Evolutionary conservation across 2,797 vertebrate species (phyloP).

Genomic region (Malurus leucopterus): DNA sequence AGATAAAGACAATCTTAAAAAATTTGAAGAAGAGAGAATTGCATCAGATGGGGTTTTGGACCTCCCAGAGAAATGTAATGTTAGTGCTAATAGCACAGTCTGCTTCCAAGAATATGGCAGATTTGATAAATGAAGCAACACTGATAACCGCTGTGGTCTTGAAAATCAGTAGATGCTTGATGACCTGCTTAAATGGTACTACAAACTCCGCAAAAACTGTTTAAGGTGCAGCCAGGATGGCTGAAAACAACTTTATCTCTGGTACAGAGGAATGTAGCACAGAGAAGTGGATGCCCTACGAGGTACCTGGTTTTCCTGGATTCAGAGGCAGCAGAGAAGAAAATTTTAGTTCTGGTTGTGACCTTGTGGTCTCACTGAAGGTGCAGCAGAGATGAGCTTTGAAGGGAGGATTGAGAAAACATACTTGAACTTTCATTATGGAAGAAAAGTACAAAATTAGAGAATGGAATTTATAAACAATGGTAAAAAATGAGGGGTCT

Average conservation of each 20-base stretch:
- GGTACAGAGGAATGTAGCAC: neutral
- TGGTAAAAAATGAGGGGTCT: neutral
- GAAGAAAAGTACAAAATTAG: neutral
- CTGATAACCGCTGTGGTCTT: neutral
- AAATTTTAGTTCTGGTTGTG: neutral
- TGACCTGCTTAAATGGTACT: constrained; percentile 3
- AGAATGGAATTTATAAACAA: constrained; percentile 28
- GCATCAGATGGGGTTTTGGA: constrained; percentile 26
- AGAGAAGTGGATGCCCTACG: neutral
- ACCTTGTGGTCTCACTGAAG: neutral
- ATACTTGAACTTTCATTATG: neutral
- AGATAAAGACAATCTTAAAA: constrained; percentile 32
- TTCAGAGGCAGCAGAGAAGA: neutral
- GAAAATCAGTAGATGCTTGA: constrained; percentile 8
- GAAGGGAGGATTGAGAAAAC: constrained; percentile 17
- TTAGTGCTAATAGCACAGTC: neutral
- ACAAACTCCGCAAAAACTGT: neutral
- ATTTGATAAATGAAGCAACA: constrained; percentile 33
- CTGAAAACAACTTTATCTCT: constrained; percentile 34
- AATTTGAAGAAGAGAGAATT: constrained; percentile 1
- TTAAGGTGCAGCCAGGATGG: constrained; percentile 8
- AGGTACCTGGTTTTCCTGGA: neutral
- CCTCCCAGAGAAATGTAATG: constrained; percentile 26
- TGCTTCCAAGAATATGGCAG: constrained; percentile 48
- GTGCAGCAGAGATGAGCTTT: constrained; percentile 6